Evolutionary conservation across 2,888 invertebrate species (phyloP).

Genomic region (Metalampra italica): DNA sequence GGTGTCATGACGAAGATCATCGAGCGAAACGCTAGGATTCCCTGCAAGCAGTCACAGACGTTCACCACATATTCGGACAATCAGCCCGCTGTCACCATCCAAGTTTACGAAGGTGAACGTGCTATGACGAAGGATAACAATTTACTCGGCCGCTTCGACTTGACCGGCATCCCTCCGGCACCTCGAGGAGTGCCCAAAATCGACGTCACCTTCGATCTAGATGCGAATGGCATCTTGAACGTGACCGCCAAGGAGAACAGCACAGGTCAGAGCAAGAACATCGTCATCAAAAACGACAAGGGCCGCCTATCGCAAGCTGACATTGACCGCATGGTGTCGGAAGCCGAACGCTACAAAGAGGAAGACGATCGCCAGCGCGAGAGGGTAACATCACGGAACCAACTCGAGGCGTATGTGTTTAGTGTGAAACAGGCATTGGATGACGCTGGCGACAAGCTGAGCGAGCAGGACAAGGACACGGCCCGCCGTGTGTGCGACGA

Average conservation of each 20-base stretch:
- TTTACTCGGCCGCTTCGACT: conserved; percentile 80
- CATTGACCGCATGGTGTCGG: conserved; percentile 87
- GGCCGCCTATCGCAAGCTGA: conserved; percentile 88
- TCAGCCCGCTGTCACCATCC: conserved; percentile 85
- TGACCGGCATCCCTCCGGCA: conserved; percentile 84
- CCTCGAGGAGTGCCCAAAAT: conserved; percentile 83
- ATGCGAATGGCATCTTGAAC: conserved; percentile 89
- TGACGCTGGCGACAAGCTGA: conserved; percentile 79
- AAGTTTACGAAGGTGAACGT: conserved; percentile 87
- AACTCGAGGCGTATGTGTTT: conserved; percentile 84
- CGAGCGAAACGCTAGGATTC: conserved; percentile 84
- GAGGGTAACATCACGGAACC: conserved; percentile 83
- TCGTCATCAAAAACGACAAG: conserved; percentile 90
- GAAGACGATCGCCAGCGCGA: conserved; percentile 85
- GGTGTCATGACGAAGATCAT: conserved; percentile 88
- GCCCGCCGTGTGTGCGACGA: conserved; percentile 75
- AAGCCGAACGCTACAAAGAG: conserved; percentile 85
- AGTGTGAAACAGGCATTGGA: conserved; percentile 83
- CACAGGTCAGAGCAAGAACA: conserved; percentile 83
- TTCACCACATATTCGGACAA: conserved; percentile 91
- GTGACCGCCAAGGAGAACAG: conserved; percentile 88
- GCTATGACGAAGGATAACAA: conserved; percentile 91
- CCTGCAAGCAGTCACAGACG: conserved; percentile 83
- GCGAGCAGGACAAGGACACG: conserved; percentile 81
- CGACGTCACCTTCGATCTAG: conserved; percentile 86